Conservation (phyloP, 2,113 vertebrate genomes). For the Parus major region DNA sequence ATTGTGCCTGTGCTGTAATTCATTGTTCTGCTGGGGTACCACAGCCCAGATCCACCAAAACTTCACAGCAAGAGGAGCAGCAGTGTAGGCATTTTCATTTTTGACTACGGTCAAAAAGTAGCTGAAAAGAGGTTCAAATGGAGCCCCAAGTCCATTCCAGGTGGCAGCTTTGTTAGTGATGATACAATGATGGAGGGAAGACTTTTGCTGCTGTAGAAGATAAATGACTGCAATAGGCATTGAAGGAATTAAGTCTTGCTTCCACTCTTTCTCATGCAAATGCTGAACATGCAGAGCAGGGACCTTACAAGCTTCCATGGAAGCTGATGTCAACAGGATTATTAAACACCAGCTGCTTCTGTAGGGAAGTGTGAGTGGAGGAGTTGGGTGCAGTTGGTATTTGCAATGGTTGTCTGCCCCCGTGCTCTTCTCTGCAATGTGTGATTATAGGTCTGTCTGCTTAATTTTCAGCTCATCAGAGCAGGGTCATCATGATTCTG, state of each 20-base stretch:
- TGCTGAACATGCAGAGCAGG: background rate
- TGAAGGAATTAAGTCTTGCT: background rate
- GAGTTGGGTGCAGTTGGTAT: background rate
- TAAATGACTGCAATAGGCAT: background rate
- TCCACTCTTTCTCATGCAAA: background rate
- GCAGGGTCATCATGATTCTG: conserved; percentile 89
- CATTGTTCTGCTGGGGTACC: background rate
- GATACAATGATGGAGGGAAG: background rate
- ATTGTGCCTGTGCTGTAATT: background rate
- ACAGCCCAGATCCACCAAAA: background rate
- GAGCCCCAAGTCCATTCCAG: background rate
- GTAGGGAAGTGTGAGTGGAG: background rate
- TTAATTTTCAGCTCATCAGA: conserved; percentile 87
- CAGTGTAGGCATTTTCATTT: background rate
- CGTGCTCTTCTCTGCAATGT: rapidly evolving
- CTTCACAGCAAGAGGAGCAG: background rate
- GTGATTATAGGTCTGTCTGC: background rate
- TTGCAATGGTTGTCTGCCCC: background rate
- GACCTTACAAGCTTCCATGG: background rate
- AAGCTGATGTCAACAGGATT: background rate
- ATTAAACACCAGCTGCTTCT: background rate
- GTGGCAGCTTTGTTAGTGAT: background rate
- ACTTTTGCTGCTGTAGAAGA: background rate
- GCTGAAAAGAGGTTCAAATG: background rate
- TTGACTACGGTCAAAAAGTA: background rate